A percentile compares a stretch with the other conserved stretches of the same genome.
Evolutionary conservation across 2,888 invertebrate species (phyloP).

Genomic region (Zygogramma bicolorata): DNA sequence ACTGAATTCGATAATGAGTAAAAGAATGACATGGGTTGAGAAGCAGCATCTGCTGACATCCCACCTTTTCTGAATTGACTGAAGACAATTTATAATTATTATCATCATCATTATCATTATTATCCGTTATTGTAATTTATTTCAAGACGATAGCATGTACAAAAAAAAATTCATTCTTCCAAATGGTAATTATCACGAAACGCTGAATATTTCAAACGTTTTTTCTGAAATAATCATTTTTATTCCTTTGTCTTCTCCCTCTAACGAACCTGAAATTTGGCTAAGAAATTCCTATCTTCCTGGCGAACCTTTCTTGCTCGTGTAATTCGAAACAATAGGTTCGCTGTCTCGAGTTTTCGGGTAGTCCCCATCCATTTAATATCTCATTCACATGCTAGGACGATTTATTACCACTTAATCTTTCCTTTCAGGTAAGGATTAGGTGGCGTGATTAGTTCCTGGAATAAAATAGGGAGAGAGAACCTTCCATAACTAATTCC

Average conservation of each 20-base stretch:
- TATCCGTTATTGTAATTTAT: too few species aligned
- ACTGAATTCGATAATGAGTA: too few species aligned
- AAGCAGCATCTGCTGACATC: too few species aligned
- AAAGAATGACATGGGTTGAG: too few species aligned
- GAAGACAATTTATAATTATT: too few species aligned
- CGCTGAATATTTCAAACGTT: background rate
- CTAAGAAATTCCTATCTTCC: background rate
- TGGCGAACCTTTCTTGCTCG: background rate
- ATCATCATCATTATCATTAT: too few species aligned
- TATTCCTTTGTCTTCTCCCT: background rate
- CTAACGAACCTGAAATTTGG: background rate
- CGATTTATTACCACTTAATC: background rate
- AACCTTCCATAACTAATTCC: background rate
- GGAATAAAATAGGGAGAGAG: background rate
- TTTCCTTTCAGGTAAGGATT: background rate
- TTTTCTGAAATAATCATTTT: background rate
- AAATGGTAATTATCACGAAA: background rate
- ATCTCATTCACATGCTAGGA: background rate
- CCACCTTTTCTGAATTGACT: too few species aligned
- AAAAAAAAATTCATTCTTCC: too few species aligned
- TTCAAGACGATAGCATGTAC: too few species aligned
- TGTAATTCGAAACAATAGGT: background rate
- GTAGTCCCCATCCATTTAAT: background rate
- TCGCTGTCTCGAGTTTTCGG: background rate
- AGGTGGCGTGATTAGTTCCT: background rate